Base-by-base conservation (phyloP, 2,888 invertebrate species). In the Melitaea athalia region DNA sequence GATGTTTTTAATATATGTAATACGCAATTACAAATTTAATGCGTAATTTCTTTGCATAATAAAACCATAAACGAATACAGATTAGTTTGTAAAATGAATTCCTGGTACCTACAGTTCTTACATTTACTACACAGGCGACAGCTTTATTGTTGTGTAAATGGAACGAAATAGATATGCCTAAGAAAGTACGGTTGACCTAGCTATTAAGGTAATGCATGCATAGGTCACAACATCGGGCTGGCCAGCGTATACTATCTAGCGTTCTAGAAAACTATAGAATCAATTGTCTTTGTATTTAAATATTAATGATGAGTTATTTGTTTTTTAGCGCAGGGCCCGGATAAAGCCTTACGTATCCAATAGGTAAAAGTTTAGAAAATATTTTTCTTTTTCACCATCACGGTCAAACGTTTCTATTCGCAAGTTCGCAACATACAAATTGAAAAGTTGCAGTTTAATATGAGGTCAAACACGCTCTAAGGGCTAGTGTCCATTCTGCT, bases 171-270 rank as follows among this genome's bases (percentile, higher is more conserved):
- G 53, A 68, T 52, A 62, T 45, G 52, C 12, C 57, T 38, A 62
- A 69, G 65, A 66, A 67, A 71, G 49, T 63, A 53, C 67, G 64
- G 70, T 60, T 77, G 67, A 70, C 68, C 69, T 45, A 52, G 68
- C 53, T 57, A 59, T 66, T 67, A 63, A 60, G 50, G 49, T 71
- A 74, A 67, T 73, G 70, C 73, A 75, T 74, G 69, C 74, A 72
- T 67, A 69, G 76, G 76, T 77, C 74, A 76, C 69, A 64, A 68
- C 72, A 68, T 53, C 68, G 6, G 7, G 61, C 52, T 17, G 59
- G 55, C 31, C 60, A 33, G 47, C 33, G 45, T 45, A 66, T 17
- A 47, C n/a, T 52, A 43, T 33, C 33, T 38, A 14, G 57, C 15
- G 60, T 59, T 60, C 59, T 65, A 65, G 45, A 65, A 53, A 53